A percentile compares a stretch with the other conserved stretches of the same genome.
Evolutionary conservation across 2,888 invertebrate species (phyloP).

Genomic region (Patella pellucida): DNA sequence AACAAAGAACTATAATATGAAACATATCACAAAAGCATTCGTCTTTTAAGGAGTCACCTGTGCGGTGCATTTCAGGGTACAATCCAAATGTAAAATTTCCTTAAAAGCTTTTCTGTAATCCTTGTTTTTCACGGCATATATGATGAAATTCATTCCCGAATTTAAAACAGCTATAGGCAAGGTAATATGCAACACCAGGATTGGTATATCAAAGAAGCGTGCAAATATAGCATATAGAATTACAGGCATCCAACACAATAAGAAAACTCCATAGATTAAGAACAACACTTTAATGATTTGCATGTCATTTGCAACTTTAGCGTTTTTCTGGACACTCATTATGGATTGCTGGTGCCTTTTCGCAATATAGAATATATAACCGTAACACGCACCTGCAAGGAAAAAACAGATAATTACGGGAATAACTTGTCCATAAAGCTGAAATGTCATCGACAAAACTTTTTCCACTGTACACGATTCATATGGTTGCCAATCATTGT

Average conservation of each 20-base stretch:
- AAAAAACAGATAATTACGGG: background rate
- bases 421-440: background rate
- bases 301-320: background rate
- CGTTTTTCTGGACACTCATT: background rate
- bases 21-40: no score
- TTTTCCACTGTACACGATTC: background rate
- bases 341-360: background rate
- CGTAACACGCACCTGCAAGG: background rate
- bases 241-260: background rate
- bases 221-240: background rate
- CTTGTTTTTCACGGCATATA: background rate
- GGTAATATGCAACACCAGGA: background rate
- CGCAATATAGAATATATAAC: background rate
- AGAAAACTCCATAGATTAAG: background rate
- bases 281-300: constrained; percentile 1
- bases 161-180: background rate
- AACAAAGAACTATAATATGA: no score
- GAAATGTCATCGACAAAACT: background rate
- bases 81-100: background rate
- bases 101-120: background rate
- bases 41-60: no score
- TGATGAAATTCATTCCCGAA: background rate
- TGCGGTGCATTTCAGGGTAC: no score
- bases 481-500: background rate
- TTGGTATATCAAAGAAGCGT: background rate